Evolutionary conservation across 2,888 invertebrate species (phyloP), one percentile per base, ranked within the genome.

Genomic region (Protodeltote pygarga): DNA sequence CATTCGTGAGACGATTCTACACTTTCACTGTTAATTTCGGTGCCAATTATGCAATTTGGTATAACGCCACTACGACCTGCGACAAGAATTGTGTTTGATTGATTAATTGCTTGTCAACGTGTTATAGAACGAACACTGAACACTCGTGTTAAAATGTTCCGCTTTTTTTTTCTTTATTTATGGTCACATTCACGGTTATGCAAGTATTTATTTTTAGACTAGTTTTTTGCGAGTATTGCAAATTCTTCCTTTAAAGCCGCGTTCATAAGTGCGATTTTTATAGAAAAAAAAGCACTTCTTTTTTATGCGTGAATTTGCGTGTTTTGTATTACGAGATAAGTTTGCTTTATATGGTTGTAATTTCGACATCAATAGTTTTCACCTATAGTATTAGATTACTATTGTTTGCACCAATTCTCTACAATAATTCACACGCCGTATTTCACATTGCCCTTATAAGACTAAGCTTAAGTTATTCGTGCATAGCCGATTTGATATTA

Each of bases 11-110:
- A 71, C 76, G 75, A 84, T 83, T 84, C 82, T 75, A 77, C 81
- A 87, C 90, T 90, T 90, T 90, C 90, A 83, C 89, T 82, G 77
- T 82, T 86, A 79, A 81, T 81, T 83, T 85, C 73, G 78, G 75
- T 73, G 71, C 70, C 79, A 81, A 84, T 89, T 89, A 87, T 83
- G 85, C 80, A 87, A 89, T 81, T 75, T 69, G 65, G 72, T 77
- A 72, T 33, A 41, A 32, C 70, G 66, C n/a, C n/a, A n/a, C n/a
- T n/a, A 52, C 31, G 55, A 61, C 45, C 59, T 47, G 60, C 61
- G 66, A 70, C 27, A 66, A 68, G 66, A 71, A 68, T 66, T 27
- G 35, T 55, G 67, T 67, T 28, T 54, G 48, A 63, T 69, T 65
- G 65, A 63, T 63, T 32, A 53, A 59, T 52, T 21, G 35, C 10